phyloP scores from a whole-genome alignment of 2,113 vertebrate genomes.

The Mystacornis crossleyi region DNA sequence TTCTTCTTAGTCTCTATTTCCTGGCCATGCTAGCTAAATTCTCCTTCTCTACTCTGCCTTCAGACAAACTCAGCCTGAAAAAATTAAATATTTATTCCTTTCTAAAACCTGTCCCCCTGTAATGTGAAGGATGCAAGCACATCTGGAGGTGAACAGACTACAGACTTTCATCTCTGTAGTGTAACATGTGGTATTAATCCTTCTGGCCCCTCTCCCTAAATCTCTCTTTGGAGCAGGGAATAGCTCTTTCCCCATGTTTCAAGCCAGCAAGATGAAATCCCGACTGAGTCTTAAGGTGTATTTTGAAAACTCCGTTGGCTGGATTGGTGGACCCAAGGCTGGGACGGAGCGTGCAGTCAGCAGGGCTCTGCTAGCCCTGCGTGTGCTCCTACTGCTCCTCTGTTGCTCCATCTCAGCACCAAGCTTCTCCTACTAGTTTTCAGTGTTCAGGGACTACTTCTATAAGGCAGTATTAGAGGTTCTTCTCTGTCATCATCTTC shows the following conservation, averaged over 20 bases:
- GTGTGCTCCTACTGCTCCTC: neutral
- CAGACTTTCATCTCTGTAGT: neutral
- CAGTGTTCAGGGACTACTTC: neutral
- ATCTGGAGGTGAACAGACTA: neutral
- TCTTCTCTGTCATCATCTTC: constrained; percentile 58
- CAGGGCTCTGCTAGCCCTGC: neutral
- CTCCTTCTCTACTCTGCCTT: neutral
- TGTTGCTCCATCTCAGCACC: neutral
- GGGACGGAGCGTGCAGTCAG: rapidly evolving
- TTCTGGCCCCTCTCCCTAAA: neutral
- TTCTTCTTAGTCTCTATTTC: neutral
- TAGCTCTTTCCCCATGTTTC: neutral
- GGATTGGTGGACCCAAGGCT: neutral
- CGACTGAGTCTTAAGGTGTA: neutral
- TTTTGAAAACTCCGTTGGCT: neutral
- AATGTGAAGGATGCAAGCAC: neutral
- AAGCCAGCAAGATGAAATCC: neutral
- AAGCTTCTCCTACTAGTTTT: neutral
- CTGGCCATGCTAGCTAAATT: neutral
- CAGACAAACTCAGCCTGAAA: neutral
- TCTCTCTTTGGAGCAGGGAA: neutral
- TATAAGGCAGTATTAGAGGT: neutral
- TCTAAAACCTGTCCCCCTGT: neutral
- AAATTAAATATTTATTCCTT: constrained; percentile 50
- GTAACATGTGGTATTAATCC: neutral